Evolutionary conservation across 2,113 vertebrate genomes (phyloP).

Genomic region (Varanus salvator): DNA sequence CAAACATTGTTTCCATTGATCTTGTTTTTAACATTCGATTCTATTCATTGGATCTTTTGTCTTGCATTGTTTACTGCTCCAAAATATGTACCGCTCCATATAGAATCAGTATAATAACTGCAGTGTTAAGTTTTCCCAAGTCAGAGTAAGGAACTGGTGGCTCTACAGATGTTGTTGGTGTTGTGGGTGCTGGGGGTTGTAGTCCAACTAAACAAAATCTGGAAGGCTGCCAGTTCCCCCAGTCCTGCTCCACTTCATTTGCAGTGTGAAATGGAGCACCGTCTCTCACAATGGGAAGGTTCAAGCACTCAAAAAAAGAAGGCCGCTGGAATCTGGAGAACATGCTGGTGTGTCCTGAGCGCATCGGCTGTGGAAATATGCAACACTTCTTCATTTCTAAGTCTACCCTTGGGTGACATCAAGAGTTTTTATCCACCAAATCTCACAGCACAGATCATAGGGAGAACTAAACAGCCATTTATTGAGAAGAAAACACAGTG

Average conservation of each 20-base stretch:
- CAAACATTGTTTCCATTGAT: too few species aligned
- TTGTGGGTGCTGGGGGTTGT: too few species aligned
- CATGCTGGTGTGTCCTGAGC: background rate
- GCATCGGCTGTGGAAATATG: background rate
- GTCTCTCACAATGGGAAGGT: background rate
- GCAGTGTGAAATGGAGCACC: background rate
- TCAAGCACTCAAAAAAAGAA: background rate
- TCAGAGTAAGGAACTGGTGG: too few species aligned
- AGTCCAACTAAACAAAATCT: too few species aligned
- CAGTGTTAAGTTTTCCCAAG: background rate
- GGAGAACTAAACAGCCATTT: background rate
- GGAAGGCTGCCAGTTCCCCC: too few species aligned
- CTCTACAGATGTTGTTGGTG: too few species aligned
- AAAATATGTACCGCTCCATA: background rate
- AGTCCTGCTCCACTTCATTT: background rate
- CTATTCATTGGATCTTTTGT: too few species aligned
- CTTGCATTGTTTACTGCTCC: too few species aligned
- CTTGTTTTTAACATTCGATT: too few species aligned
- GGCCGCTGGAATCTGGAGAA: background rate
- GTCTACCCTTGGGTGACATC: background rate
- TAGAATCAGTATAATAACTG: background rate
- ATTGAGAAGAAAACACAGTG: background rate
- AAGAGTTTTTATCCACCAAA: constrained; percentile 6
- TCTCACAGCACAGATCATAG: background rate
- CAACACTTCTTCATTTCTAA: background rate